Conservation (phyloP, 2,888 invertebrate genomes). For the Herminia tarsipennalis region DNA sequence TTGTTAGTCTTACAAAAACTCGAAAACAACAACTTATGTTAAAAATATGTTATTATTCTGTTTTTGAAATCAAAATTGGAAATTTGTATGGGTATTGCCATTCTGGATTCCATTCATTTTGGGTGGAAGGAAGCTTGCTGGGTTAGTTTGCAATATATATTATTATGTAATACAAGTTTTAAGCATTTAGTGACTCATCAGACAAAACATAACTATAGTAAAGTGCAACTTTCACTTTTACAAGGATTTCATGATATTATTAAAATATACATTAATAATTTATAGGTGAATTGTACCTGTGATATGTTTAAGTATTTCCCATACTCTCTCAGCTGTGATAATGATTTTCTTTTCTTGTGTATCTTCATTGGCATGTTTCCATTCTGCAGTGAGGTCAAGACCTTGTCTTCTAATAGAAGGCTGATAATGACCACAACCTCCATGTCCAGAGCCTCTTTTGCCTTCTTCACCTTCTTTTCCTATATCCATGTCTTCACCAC, state of each 20-base stretch:
- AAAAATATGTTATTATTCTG: too few species aligned
- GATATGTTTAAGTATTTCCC: conserved; percentile 98
- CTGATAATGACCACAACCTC: conserved; percentile 99
- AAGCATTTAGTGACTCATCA: too few species aligned
- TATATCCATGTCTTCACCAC: conserved; percentile 98
- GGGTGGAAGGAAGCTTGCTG: too few species aligned
- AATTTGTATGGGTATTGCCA: too few species aligned
- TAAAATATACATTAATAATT: not conserved
- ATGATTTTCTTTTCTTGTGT: conserved; percentile 98
- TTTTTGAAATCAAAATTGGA: too few species aligned
- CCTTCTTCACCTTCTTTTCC: conserved; percentile 90
- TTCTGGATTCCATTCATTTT: too few species aligned
- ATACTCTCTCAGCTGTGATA: conserved; percentile 97
- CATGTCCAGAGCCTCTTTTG: conserved; percentile 89
- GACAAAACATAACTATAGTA: too few species aligned
- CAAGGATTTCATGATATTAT: not conserved
- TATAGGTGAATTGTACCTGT: conserved; percentile 83
- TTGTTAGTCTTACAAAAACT: too few species aligned
- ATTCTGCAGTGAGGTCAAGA: conserved; percentile 97
- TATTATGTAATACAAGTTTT: too few species aligned
- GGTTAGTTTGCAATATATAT: too few species aligned
- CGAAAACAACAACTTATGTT: too few species aligned
- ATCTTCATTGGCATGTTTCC: conserved; percentile 99
- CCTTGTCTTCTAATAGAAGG: conserved; percentile 96
- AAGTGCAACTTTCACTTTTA: too few species aligned